Evolutionary conservation across 2,888 invertebrate species (phyloP).

Genomic region (Deilephila porcellus): DNA sequence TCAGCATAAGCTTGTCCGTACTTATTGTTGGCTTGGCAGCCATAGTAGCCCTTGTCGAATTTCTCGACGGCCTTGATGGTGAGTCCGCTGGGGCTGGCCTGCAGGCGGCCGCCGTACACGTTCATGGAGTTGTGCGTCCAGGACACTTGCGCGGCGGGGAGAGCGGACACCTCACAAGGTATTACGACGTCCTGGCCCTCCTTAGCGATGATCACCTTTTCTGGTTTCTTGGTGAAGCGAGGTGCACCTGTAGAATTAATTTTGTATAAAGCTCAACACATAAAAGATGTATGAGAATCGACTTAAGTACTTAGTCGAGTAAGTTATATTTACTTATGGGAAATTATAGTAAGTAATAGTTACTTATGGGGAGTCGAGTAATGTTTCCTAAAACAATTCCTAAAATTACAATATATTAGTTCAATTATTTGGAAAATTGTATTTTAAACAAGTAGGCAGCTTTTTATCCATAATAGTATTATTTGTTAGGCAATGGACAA

Average conservation of each 20-base stretch:
- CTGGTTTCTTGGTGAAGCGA: conserved; percentile 51
- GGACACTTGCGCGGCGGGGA: conserved; percentile 53
- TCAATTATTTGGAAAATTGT: too few species aligned
- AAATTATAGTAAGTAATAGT: too few species aligned
- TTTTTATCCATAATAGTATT: too few species aligned
- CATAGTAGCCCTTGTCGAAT: conserved; percentile 67
- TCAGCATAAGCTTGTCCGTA: conserved; percentile 63
- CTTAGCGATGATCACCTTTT: conserved; percentile 48
- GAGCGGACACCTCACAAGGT: conserved; percentile 59
- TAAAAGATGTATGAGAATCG: neutral
- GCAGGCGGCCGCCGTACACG: conserved; percentile 44
- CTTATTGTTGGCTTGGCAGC: conserved; percentile 61
- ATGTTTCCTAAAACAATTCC: too few species aligned
- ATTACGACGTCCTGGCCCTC: conserved; percentile 60
- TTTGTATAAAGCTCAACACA: neutral
- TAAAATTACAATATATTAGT: too few species aligned
- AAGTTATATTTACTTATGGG: too few species aligned
- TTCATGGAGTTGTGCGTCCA: conserved; percentile 65
- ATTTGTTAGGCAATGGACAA: neutral
- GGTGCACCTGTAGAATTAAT: conserved; percentile 57
- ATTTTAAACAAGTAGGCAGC: too few species aligned
- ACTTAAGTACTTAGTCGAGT: too few species aligned
- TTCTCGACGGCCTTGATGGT: conserved; percentile 59
- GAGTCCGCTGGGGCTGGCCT: conserved; percentile 51
- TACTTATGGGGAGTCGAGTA: too few species aligned